Conservation (phyloP, 2,888 invertebrate genomes). For the Beris chalybata region DNA sequence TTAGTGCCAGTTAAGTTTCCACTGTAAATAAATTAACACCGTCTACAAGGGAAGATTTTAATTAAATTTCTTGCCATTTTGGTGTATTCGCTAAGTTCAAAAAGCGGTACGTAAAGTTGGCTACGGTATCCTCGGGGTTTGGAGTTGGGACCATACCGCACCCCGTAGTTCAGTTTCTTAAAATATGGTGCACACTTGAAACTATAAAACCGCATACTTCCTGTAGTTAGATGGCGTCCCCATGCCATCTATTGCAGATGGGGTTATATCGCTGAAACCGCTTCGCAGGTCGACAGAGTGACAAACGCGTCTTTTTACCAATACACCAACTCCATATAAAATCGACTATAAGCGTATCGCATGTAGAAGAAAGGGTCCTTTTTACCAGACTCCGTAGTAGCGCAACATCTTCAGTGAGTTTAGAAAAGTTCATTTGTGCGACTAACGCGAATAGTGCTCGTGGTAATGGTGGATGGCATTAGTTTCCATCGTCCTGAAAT, state of each 20-base stretch:
- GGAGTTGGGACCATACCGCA: constrained; percentile 1
- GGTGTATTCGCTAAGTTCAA: constrained; percentile 2
- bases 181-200: constrained; percentile 17
- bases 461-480: too few species aligned
- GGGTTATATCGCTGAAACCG: not conserved
- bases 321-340: not conserved
- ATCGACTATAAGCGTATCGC: too few species aligned
- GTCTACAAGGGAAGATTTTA: constrained; percentile 23
- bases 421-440: too few species aligned
- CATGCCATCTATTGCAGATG: not conserved
- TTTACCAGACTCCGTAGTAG: too few species aligned
- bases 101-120: not conserved
- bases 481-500: not conserved
- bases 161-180: not conserved
- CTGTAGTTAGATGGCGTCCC: constrained; percentile 17
- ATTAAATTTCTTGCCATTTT: constrained; percentile 32
- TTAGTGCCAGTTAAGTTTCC: constrained; percentile 19
- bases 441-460: too few species aligned
- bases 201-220: constrained; percentile 28
- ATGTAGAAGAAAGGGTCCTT: too few species aligned
- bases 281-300: not conserved
- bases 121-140: not conserved
- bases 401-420: too few species aligned
- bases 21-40: constrained; percentile 31
- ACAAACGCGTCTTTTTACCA: constrained; percentile 20